Evolutionary conservation across 2,888 invertebrate genomes (phyloP), one percentile per base, ranked within the genome.

Genomic region (Sinelater perroti): DNA sequence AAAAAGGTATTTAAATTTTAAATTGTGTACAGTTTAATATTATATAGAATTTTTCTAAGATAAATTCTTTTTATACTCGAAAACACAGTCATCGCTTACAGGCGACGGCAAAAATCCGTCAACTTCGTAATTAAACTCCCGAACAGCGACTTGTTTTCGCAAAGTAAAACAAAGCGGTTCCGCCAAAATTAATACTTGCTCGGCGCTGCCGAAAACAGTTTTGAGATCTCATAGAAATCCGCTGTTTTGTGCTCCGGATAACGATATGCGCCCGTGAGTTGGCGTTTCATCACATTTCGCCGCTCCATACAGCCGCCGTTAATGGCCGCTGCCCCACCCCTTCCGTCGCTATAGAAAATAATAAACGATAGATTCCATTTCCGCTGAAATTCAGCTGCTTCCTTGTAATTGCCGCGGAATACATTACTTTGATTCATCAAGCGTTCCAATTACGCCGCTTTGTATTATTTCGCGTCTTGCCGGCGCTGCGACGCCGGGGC

Each of bases 381-480:
- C 38, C 13, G n/a, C 21, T 38, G 11, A 20, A 20, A 38, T 20
- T 38, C 21, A 18, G 11, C 18, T 2, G 3, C 20, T 38, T 38
- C 38, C 4, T 11, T 20, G 10, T 38, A 38, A 38, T 38, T 38
- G 38, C 38, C 21, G 2, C 38, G 38, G 10, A 38, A 38, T 38
- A 38, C 11, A 38, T 20, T 20, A 3, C 20, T 38, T 38, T 38
- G 38, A 38, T 38, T 10, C 20, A 21, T 38, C 38, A 38, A 20
- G 20, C 38, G 38, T 38, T 38, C 5, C 21, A 38, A 38, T 38
- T 38, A 20, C 20, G 36, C 18, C 7, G 5, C 18, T 8, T 17
- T 21, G 6, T 38, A 20, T 38, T 20, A 38, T 20, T 38, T 18
- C n/a, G 5, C 20, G 28, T 5, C 5, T 6, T 6, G 24, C 5